These are phyloP conservation scores for Prunella himalayana DNA, from an alignment of 2,113 vertebrate species.

Conservation along the genomic window DNA sequence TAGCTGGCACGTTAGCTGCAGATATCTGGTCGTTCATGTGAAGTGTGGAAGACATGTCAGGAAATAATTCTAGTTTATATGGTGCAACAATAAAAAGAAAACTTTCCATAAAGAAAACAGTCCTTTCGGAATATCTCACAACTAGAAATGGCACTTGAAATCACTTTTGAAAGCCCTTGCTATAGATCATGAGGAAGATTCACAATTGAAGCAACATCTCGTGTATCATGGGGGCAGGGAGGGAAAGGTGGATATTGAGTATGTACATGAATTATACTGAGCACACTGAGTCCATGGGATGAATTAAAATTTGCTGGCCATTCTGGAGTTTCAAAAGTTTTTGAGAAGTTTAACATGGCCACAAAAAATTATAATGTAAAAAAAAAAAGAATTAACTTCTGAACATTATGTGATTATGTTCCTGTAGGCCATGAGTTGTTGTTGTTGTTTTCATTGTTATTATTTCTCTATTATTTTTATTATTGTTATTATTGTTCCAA, in stretches of 20 bases:
- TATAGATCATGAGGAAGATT: not conserved
- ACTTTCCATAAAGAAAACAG: not conserved
- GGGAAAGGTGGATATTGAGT: not conserved
- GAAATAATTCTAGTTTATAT: not conserved
- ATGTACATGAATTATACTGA: not conserved
- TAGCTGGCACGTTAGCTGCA: not conserved
- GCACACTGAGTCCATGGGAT: not conserved
- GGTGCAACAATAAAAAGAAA: not conserved
- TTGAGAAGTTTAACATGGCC: not conserved
- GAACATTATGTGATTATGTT: not conserved
- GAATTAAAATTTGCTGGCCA: not conserved
- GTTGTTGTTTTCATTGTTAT: not conserved
- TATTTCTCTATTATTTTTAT: not conserved
- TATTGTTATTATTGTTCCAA: not conserved
- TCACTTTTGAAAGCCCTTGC: not conserved
- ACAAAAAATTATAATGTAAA: not conserved
- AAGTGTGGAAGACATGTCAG: not conserved
- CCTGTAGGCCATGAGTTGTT: not conserved
- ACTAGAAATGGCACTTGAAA: not conserved
- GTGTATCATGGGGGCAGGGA: accelerated
- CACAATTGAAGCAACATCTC: not conserved
- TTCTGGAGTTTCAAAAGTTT: not conserved
- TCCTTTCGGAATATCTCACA: not conserved
- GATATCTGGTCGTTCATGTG: not conserved
- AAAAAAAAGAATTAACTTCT: not conserved